phyloP scores from a whole-genome alignment of 2,113 vertebrate genomes.

The Tachuris rubrigastra region DNA sequence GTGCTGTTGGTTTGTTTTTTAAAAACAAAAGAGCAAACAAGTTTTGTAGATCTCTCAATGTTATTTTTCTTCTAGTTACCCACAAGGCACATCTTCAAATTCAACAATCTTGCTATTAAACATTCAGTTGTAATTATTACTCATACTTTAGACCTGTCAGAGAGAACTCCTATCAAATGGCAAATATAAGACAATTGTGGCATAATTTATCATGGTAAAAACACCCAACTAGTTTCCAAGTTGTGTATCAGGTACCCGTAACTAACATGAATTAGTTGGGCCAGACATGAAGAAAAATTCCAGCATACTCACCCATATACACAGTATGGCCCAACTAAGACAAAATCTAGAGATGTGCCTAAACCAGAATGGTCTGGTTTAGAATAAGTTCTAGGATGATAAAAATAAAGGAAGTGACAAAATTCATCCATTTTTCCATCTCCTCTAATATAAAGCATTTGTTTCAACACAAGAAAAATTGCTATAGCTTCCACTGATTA shows the following conservation, averaged over 20 bases:
- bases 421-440: not conserved
- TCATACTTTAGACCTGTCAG: not conserved
- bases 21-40: not conserved
- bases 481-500: slow-evolving; percentile 38
- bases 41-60: not conserved
- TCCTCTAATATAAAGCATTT: not conserved
- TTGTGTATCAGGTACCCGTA: not conserved
- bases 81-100: not conserved
- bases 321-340: not conserved
- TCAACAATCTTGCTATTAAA: not conserved
- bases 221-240: not conserved
- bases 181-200: not conserved
- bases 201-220: not conserved
- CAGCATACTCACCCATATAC: not conserved
- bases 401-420: not conserved
- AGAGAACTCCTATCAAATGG: not conserved
- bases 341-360: not conserved
- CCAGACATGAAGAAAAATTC: not conserved
- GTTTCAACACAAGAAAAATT: not conserved
- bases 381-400: not conserved
- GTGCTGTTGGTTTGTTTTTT: not conserved
- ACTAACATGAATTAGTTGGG: not conserved
- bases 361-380: not conserved
- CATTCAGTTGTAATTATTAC: not conserved
- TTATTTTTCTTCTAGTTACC: not conserved